Evolutionary conservation across 1,140 invertebrate species (phyloP).

Genomic region (Drosophila lacertosa): DNA sequence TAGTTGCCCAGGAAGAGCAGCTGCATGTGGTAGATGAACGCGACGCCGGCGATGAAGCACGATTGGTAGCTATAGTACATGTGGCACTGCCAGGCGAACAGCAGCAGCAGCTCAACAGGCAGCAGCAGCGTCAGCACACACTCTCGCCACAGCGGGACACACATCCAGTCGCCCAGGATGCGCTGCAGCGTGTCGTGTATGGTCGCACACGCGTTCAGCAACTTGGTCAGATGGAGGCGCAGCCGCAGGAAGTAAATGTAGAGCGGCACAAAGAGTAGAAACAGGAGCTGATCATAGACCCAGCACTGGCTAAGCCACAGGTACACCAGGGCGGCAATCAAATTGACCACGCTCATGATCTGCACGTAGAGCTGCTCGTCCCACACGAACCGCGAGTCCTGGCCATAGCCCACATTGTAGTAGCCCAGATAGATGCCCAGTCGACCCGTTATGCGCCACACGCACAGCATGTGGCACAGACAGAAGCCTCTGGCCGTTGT

Average conservation of each 20-base stretch:
- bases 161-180: constrained; percentile 39
- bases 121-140: constrained; percentile 39
- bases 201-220: constrained; percentile 44
- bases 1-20: constrained; percentile 62
- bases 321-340: constrained; percentile 34
- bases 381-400: constrained; percentile 14
- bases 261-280: constrained; percentile 47
- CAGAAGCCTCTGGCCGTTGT: constrained; percentile 54
- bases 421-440: constrained; percentile 60
- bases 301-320: constrained; percentile 51
- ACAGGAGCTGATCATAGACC: constrained; percentile 49
- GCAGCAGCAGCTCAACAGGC: constrained; percentile 20
- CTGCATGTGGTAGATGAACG: constrained; percentile 49
- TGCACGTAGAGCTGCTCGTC: constrained; percentile 64
- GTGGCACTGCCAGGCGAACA: constrained; percentile 41
- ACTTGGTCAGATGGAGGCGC: constrained; percentile 35
- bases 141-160: constrained; percentile 41
- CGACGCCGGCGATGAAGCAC: constrained; percentile 48
- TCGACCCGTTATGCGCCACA: constrained; percentile 41
- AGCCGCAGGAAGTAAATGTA: constrained; percentile 55
- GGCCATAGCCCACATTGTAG: constrained; percentile 47
- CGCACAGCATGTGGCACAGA: constrained; percentile 55
- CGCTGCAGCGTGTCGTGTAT: constrained; percentile 33
- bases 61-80: constrained; percentile 58
- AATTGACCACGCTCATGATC: constrained; percentile 34